These are phyloP conservation scores for Camelus dromedarius DNA, from an alignment of 2,113 vertebrate species.

Conservation along the genomic window DNA sequence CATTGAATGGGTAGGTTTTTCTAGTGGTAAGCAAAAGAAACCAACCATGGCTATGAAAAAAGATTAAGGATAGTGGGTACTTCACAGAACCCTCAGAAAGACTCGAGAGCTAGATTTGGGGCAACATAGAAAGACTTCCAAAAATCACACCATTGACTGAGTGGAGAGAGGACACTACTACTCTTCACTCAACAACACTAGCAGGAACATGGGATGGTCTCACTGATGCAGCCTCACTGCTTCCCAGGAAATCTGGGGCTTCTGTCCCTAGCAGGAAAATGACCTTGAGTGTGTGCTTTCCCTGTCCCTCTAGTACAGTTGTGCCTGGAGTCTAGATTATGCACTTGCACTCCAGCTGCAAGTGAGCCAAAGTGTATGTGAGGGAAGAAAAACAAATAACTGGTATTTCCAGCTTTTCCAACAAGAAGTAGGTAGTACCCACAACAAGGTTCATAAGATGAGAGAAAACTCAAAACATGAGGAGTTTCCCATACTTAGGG, in stretches of 20 bases:
- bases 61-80: neutral
- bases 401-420: neutral
- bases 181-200: neutral
- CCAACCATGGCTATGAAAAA: neutral
- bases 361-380: neutral
- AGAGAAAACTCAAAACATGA: neutral
- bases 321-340: neutral
- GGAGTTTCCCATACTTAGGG: neutral
- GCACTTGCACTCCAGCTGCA: neutral
- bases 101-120: neutral
- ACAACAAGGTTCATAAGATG: neutral
- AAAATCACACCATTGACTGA: neutral
- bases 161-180: neutral
- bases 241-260: neutral
- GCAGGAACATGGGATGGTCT: neutral
- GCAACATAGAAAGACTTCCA: neutral
- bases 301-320: neutral
- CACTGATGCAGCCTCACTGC: too few species aligned
- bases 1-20: neutral
- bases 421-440: neutral
- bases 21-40: neutral
- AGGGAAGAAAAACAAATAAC: neutral
- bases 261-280: neutral
- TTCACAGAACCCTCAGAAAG: neutral
- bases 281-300: neutral